Evolutionary conservation across 2,888 invertebrate species (phyloP).

Genomic region (Unio pictorum): DNA sequence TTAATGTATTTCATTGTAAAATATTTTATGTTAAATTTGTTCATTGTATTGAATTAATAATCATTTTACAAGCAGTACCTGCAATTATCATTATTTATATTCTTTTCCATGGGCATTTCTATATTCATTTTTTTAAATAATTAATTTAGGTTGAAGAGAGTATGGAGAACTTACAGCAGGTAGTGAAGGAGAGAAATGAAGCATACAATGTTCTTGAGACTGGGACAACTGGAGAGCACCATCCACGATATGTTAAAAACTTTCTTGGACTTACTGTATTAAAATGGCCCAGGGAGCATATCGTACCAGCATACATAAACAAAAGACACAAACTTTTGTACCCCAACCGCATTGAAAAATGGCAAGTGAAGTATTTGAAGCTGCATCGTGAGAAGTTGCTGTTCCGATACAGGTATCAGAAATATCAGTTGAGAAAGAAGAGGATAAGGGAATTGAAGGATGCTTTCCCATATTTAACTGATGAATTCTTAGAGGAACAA

Average conservation of each 20-base stretch:
- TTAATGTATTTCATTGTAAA: too few species aligned
- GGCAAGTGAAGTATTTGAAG: constrained; percentile 43
- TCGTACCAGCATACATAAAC: constrained; percentile 45
- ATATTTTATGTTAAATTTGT: too few species aligned
- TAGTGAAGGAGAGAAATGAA: constrained; percentile 91
- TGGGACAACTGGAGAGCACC: constrained; percentile 52
- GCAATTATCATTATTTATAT: too few species aligned
- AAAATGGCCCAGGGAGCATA: constrained; percentile 38
- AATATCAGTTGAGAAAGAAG: constrained; percentile 4
- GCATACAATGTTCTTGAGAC: constrained; percentile 90
- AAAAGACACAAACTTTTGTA: constrained; percentile 30
- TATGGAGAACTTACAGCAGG: constrained; percentile 92
- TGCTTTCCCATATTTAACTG: constrained; percentile 25
- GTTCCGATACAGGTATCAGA: constrained; percentile 7
- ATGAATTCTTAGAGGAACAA: constrained; percentile 19
- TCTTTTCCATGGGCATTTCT: too few species aligned
- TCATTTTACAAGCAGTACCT: too few species aligned
- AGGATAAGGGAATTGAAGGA: constrained; percentile 10
- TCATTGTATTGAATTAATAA: too few species aligned
- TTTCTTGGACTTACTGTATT: constrained; percentile 48
- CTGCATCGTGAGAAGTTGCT: constrained; percentile 49
- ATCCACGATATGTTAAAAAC: constrained; percentile 37
- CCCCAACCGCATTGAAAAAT: constrained; percentile 17
- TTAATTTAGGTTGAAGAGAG: constrained; percentile 83
- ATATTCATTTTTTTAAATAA: constrained; percentile 5